Evolutionary conservation across 1,140 invertebrate species (phyloP).

Genomic region (Drosophila obscura): DNA sequence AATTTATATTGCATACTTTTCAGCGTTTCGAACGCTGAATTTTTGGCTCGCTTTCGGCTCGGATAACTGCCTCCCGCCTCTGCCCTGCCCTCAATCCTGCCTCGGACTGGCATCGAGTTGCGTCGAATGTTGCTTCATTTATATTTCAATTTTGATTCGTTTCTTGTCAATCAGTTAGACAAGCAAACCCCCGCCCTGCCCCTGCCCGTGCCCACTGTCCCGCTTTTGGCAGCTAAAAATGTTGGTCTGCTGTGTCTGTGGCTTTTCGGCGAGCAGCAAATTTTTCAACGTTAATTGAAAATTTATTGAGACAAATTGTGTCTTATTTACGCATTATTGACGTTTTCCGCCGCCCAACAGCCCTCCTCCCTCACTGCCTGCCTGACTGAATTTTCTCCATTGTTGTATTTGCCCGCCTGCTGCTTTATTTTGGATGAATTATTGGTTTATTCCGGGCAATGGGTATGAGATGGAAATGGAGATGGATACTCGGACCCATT

Average conservation of each 20-base stretch:
- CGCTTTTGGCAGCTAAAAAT: slow-evolving; percentile 30
- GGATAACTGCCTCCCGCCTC: slow-evolving; percentile 1
- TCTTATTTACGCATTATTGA: slow-evolving; percentile 80
- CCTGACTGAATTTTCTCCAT: too few relatives aligned
- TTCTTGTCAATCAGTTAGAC: slow-evolving; percentile 76
- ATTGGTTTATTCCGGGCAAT: slow-evolving; percentile 33
- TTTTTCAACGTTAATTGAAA: slow-evolving; percentile 80
- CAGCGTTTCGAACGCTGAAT: slow-evolving; percentile 13
- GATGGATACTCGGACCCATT: slow-evolving; percentile 13
- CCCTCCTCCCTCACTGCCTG: neutral
- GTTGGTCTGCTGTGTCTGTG: slow-evolving; percentile 49
- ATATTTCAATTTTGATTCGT: slow-evolving; percentile 80
- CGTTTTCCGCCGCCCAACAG: slow-evolving; percentile 16
- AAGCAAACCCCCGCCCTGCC: slow-evolving; percentile 19
- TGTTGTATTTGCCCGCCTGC: neutral
- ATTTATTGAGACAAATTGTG: slow-evolving; percentile 82
- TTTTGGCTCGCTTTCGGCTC: slow-evolving; percentile 32
- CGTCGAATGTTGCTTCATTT: slow-evolving; percentile 57
- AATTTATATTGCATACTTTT: slow-evolving; percentile 52
- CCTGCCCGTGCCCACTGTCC: neutral
- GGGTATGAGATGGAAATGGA: slow-evolving; percentile 9
- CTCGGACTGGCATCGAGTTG: slow-evolving; percentile 14
- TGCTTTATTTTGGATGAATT: slow-evolving; percentile 43
- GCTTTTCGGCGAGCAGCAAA: slow-evolving; percentile 54
- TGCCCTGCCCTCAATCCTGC: neutral